These are phyloP conservation scores for Venusia cambrica DNA, from an alignment of 2,888 invertebrate genomes.

Conservation along the genomic window DNA sequence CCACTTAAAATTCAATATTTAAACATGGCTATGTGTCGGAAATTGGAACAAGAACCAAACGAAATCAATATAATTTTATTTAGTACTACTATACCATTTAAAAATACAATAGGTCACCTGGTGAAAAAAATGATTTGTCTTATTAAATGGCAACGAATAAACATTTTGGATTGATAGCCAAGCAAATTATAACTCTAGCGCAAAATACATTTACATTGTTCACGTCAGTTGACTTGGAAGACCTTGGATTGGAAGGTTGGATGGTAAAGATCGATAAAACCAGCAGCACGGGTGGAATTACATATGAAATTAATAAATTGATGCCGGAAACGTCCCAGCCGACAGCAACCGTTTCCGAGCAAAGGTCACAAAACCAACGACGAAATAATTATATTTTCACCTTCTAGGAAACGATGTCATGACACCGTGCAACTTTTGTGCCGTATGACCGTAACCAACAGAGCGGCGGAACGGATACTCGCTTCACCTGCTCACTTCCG, in stretches of 20 bases:
- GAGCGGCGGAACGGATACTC: constrained; percentile 62
- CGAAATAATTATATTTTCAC: constrained; percentile 28
- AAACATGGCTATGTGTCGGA: constrained; percentile 33
- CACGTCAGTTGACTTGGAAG: too few relatives aligned
- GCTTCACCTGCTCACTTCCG: constrained; percentile 73
- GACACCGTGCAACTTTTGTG: constrained; percentile 37
- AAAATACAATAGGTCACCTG: too few relatives aligned
- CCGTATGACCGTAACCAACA: constrained; percentile 33
- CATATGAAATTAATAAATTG: constrained; percentile 16
- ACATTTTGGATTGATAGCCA: too few relatives aligned
- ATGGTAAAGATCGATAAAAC: too few relatives aligned
- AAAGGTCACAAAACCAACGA: constrained; percentile 23
- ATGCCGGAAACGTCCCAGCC: constrained; percentile 19
- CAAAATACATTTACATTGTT: too few relatives aligned
- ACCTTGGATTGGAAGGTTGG: too few relatives aligned
- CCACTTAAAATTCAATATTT: constrained; percentile 35
- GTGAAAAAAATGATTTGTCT: too few relatives aligned
- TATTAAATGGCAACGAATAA: too few relatives aligned
- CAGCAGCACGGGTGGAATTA: constrained; percentile 1
- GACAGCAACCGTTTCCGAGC: constrained; percentile 18
- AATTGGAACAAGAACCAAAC: constrained; percentile 7
- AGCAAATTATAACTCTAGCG: too few relatives aligned
- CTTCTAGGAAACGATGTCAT: constrained; percentile 42
- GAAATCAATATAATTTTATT: background rate
- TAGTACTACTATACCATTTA: background rate